Percentiles rank a stretch among this genome's conserved stretches.
Evolutionary conservation across 1,140 invertebrate genomes (phyloP).

Genomic region (Orchesella cincta): DNA sequence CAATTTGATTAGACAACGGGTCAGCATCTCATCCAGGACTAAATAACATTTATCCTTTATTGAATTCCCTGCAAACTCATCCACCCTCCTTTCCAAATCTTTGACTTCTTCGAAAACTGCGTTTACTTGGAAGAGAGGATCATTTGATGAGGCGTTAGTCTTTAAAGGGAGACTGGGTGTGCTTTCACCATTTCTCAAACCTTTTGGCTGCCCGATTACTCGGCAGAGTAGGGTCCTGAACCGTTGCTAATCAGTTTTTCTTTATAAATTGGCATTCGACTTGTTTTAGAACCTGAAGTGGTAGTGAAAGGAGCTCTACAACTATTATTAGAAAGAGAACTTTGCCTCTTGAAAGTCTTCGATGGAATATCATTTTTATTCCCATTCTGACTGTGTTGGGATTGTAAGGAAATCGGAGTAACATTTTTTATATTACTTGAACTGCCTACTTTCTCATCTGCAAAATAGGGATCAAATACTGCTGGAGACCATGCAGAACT

Average conservation of each 20-base stretch:
- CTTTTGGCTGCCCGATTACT: neutral
- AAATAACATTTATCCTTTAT: conserved; percentile 81
- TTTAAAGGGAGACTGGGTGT: conserved; percentile 32
- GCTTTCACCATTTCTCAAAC: neutral
- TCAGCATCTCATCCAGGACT: conserved; percentile 92
- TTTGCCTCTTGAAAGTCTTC: no score
- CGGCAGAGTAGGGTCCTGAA: neutral
- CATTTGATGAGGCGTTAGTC: conserved; percentile 35
- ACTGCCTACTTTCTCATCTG: no score
- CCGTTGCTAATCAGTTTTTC: conserved; percentile 60
- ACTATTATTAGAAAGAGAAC: neutral
- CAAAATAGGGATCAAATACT: no score
- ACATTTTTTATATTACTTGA: no score
- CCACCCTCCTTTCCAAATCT: conserved; percentile 73
- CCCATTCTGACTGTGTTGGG: no score
- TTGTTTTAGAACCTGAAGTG: conserved; percentile 78
- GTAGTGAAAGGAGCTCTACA: conserved; percentile 79
- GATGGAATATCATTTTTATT: no score
- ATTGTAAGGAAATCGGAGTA: no score
- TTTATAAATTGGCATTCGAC: conserved; percentile 68
- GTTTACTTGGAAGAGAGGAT: conserved; percentile 39
- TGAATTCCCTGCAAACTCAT: conserved; percentile 71
- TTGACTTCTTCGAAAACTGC: conserved; percentile 66
- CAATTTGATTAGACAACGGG: conserved; percentile 73
- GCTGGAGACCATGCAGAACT: no score